A percentile compares a stretch with the other conserved stretches of the same genome.
Evolutionary conservation across 2,888 invertebrate species (phyloP).

Genomic region (Vanessa cardui): DNA sequence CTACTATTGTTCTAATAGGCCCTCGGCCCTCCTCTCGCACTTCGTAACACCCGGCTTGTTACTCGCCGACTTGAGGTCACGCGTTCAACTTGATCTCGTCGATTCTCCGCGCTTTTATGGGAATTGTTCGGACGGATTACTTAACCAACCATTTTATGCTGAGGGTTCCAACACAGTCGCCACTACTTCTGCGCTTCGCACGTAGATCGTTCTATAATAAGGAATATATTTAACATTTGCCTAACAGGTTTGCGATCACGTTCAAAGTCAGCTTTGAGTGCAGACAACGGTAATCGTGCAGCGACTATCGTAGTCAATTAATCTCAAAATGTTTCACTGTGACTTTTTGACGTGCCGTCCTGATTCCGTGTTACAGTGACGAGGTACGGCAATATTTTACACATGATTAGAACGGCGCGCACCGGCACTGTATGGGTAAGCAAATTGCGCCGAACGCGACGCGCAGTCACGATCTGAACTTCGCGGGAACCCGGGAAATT

Average conservation of each 20-base stretch:
- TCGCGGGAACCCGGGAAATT: slow-evolving; percentile 77
- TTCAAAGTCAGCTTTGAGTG: slow-evolving; percentile 42
- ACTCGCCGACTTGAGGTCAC: slow-evolving; percentile 64
- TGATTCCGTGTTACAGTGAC: slow-evolving; percentile 71
- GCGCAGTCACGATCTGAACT: slow-evolving; percentile 81
- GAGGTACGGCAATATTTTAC: slow-evolving; percentile 78
- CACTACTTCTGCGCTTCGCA: slow-evolving; percentile 1
- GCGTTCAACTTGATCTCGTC: slow-evolving; percentile 67
- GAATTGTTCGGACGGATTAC: slow-evolving; percentile 57
- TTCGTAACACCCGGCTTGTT: slow-evolving; percentile 63
- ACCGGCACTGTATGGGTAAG: slow-evolving; percentile 79
- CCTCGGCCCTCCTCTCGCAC: slow-evolving; percentile 55
- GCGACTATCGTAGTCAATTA: slow-evolving; percentile 69
- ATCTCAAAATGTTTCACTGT: slow-evolving; percentile 63
- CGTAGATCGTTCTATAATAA: background rate
- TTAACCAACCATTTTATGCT: slow-evolving; percentile 50
- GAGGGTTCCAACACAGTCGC: slow-evolving; percentile 46
- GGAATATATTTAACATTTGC: background rate
- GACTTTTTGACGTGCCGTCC: slow-evolving; percentile 70
- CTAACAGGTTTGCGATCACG: slow-evolving; percentile 37
- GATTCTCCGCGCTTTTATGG: slow-evolving; percentile 67
- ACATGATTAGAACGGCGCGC: slow-evolving; percentile 78
- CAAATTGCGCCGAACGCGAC: slow-evolving; percentile 80
- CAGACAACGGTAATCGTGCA: slow-evolving; percentile 63
- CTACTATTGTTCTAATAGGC: slow-evolving; percentile 77